Evolutionary conservation across 2,888 invertebrate genomes (phyloP).

Genomic region (Ichneumoninae sp.): DNA sequence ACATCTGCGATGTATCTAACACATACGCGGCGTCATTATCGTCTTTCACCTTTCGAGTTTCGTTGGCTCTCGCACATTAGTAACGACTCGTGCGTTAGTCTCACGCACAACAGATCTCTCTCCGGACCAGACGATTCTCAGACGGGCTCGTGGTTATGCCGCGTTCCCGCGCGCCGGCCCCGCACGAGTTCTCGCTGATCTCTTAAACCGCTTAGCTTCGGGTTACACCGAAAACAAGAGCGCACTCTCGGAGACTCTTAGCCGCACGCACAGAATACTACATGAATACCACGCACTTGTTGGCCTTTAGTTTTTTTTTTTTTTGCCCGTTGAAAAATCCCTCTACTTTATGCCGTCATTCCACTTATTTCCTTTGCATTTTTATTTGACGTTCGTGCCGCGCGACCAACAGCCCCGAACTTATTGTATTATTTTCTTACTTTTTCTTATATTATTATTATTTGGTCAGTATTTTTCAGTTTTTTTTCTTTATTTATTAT

Average conservation of each 20-base stretch:
- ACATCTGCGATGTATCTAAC: neutral
- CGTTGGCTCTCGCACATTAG: conserved; percentile 8
- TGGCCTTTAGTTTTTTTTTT: conserved; percentile 76
- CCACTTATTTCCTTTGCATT: conserved; percentile 13
- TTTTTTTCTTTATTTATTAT: neutral
- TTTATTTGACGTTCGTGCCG: conserved; percentile 17
- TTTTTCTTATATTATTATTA: conserved; percentile 20
- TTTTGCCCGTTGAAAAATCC: conserved; percentile 36
- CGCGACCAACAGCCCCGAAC: neutral
- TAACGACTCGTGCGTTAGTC: conserved; percentile 47
- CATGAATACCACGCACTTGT: conserved; percentile 76
- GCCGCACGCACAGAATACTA: conserved; percentile 67
- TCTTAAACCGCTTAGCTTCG: conserved; percentile 84
- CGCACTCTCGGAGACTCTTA: conserved; percentile 81
- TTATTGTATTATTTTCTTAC: conserved; percentile 22
- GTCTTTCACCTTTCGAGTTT: conserved; percentile 37
- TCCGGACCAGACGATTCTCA: conserved; percentile 68
- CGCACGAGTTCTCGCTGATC: conserved; percentile 81
- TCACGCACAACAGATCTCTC: conserved; percentile 48
- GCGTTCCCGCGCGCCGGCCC: conserved; percentile 30
- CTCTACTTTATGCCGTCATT: neutral
- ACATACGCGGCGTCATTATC: conserved; percentile 13
- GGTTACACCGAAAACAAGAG: conserved; percentile 84
- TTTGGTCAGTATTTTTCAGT: conserved; percentile 19
- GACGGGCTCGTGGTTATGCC: conserved; percentile 47